Conservation (phyloP, 2,113 vertebrate genomes). For the Pyrgilauda ruficollis region DNA sequence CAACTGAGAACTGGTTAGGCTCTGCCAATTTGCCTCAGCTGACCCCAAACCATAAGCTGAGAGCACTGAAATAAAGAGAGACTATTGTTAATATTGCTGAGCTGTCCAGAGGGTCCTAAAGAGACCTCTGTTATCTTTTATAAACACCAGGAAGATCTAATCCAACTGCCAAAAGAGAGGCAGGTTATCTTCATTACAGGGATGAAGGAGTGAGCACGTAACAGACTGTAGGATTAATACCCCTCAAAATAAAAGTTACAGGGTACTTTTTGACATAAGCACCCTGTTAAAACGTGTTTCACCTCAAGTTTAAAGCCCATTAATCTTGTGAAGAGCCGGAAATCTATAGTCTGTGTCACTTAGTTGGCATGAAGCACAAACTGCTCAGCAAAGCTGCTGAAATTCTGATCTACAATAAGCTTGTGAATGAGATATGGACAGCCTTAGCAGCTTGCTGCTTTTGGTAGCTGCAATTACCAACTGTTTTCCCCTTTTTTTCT, state of each 20-base stretch:
- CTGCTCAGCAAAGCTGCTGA: background rate
- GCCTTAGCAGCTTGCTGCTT: background rate
- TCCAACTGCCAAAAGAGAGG: background rate
- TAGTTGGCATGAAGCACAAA: conserved; percentile 1
- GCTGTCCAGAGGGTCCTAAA: background rate
- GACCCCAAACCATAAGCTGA: background rate
- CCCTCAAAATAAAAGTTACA: background rate
- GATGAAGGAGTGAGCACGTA: background rate
- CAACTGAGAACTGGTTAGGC: background rate
- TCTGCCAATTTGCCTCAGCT: background rate
- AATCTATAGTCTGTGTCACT: conserved; percentile 9
- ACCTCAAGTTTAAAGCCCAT: conserved; percentile 26
- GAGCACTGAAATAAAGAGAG: background rate
- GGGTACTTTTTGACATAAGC: background rate
- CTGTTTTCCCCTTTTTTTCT: background rate
- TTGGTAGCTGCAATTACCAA: background rate
- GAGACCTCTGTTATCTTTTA: background rate
- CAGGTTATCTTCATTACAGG: conserved; percentile 11
- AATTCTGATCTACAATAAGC: background rate
- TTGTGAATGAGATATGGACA: background rate
- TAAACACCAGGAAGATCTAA: conserved; percentile 22
- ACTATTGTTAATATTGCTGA: background rate
- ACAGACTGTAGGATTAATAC: background rate
- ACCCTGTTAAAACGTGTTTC: background rate
- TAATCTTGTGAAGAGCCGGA: background rate